Conservation (phyloP, 2,113 vertebrate species). For the Gymnorhina tibicen region DNA sequence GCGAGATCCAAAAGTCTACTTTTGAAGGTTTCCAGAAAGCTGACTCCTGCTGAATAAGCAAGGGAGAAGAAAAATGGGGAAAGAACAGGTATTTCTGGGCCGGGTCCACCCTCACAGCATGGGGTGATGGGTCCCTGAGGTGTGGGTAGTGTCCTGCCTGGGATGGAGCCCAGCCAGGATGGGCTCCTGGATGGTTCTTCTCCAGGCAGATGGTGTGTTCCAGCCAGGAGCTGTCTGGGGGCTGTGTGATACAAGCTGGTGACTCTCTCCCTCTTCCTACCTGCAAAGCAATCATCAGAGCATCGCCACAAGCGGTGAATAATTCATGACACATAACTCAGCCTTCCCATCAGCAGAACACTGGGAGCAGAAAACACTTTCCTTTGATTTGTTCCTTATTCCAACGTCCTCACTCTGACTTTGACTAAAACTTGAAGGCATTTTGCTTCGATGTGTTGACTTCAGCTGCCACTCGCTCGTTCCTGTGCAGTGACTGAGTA, state of each 20-base stretch:
- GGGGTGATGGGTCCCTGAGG: rapidly evolving
- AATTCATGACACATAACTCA: slow-evolving; percentile 15
- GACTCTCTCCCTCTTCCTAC: not conserved
- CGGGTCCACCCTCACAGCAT: rapidly evolving
- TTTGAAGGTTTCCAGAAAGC: not conserved
- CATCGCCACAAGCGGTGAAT: not conserved
- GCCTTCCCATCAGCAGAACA: not conserved
- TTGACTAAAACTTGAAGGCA: not conserved
- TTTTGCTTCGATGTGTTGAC: not conserved
- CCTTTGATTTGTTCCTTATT: not conserved
- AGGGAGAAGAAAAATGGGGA: not conserved
- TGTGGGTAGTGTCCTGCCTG: not conserved
- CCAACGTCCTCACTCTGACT: not conserved
- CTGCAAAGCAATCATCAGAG: not conserved
- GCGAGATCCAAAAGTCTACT: not conserved
- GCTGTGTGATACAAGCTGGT: not conserved
- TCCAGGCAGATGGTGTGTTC: not conserved
- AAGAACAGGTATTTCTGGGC: not conserved
- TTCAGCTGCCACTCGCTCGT: not conserved
- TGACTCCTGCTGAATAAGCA: not conserved
- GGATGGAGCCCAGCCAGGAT: not conserved
- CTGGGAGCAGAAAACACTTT: not conserved
- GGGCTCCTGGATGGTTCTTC: not conserved
- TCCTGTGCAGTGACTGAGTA: not conserved
- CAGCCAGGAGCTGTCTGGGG: not conserved